These are phyloP conservation scores for Dallia pectoralis DNA, from an alignment of 2,797 vertebrate genomes.

Conservation along the genomic window DNA sequence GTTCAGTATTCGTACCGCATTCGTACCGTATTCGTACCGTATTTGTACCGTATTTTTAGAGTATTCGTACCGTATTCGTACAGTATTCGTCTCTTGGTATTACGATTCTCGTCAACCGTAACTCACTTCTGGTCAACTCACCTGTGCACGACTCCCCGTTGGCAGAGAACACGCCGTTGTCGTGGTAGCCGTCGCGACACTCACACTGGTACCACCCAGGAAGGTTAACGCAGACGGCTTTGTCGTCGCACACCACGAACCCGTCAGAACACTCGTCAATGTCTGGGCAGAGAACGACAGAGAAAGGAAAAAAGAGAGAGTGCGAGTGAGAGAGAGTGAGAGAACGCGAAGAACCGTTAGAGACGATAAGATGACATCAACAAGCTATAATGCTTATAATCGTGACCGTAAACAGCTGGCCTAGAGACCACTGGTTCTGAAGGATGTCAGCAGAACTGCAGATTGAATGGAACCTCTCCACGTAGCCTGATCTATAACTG, in stretches of 20 bases:
- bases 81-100: neutral
- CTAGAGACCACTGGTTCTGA: constrained; percentile 12
- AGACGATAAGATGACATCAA: too few species aligned
- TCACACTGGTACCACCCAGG: constrained; percentile 99
- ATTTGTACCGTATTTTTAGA: too few species aligned
- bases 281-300: constrained; percentile 69
- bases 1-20: too few species aligned
- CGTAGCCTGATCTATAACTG: constrained; percentile 26
- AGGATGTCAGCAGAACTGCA: constrained; percentile 19
- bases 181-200: constrained; percentile 97
- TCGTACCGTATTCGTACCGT: too few species aligned
- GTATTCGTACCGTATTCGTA: too few species aligned
- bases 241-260: constrained; percentile 96
- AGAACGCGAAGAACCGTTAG: neutral
- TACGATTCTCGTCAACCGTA: neutral
- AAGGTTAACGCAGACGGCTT: constrained; percentile 95
- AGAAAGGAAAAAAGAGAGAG: constrained; percentile 3
- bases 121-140: constrained; percentile 64
- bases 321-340: neutral
- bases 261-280: constrained; percentile 96
- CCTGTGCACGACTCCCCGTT: constrained; percentile 96
- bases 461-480: constrained; percentile 27
- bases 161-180: constrained; percentile 95
- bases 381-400: too few species aligned
- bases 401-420: too few species aligned